A percentile compares a stretch with the other conserved stretches of the same genome.
Conservation (phyloP, 2,888 invertebrate species). For the Caenorhabditis wallacei region DNA sequence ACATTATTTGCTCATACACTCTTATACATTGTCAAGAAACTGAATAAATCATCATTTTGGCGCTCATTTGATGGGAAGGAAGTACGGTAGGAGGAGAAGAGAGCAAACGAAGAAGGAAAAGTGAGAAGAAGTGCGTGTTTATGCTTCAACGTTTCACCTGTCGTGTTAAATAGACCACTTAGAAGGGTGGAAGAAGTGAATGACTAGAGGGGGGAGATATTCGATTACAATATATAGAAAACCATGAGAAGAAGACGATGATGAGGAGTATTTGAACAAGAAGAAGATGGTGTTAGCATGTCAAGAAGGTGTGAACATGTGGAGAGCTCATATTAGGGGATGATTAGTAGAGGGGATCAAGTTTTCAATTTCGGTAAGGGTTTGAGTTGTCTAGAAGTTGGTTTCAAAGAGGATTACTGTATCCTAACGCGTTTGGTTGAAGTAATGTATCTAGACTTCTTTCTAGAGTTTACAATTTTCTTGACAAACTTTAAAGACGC, state of each 20-base stretch:
- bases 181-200: neutral
- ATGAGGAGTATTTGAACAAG: neutral
- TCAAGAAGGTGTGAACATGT: conserved; percentile 41
- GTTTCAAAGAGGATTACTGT: too few species aligned
- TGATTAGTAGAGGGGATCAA: neutral
- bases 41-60: conserved; percentile 46
- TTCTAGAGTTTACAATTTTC: too few species aligned
- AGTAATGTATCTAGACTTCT: too few species aligned
- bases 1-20: conserved; percentile 43
- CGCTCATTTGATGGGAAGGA: conserved; percentile 8
- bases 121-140: conserved; percentile 58
- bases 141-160: conserved; percentile 19
- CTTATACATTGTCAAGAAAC: conserved; percentile 18
- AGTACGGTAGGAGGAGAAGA: too few species aligned
- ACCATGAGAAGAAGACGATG: conserved; percentile 15
- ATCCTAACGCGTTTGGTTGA: too few species aligned
- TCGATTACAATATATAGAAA: conserved; percentile 31
- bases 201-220: neutral
- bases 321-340: conserved; percentile 1
- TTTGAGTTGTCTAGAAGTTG: too few species aligned
- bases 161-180: conserved; percentile 29
- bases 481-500: too few species aligned
- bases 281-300: conserved; percentile 2
- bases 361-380: too few species aligned
- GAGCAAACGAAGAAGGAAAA: conserved; percentile 49